Base-by-base conservation (phyloP, 2,797 vertebrate genomes). In the Fistularia tabacaria region DNA sequence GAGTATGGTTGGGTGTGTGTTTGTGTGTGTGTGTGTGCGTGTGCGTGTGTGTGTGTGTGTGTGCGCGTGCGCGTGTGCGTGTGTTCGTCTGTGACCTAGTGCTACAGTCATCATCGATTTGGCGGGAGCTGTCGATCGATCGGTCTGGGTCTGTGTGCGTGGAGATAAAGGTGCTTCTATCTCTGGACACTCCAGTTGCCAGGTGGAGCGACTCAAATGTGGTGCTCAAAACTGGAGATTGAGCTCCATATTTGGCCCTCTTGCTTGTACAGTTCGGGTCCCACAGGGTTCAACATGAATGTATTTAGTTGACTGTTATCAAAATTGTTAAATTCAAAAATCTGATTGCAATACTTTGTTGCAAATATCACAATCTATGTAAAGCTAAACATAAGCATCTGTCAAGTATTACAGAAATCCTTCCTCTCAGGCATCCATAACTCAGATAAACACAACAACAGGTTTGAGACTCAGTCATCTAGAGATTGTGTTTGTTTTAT, bases 51-150 rank as follows among this genome's bases (percentile, higher is more conserved):
- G 53, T 64, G 81, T 51, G 15, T 36, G 44, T n/a, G 9, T 14
- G 54, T 25, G 51, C 43, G 56, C 44, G 42, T 42, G 47, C 14
- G 43, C 47, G 36, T n/a, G 49, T 36, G 65, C 1, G 48, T 10
- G 42, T 7, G 53, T 42, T 51, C 38, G 39, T 14, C 67, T 51
- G 71, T 82, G 85, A 90, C 88, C 88, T 90, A 88, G 87, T 53
- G 74, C 57, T 72, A 75, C 67, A 73, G 73, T 70, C 50, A 51
- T 54, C 73, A 86, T 88, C 49, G 88, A 92, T 87, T 45, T 66
- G 67, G 49, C 80, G 64, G 69, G 69, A 79, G 66, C 83, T 85
- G 85, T 81, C 82, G 73, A 90, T 90, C 85, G 84, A 91, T 90
- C 77, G 68, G 80, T 87, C 73, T 80, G 76, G 84, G 73, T 84